Base-by-base conservation (phyloP, 2,888 invertebrate species). In the Callyntrura guangdongensis region DNA sequence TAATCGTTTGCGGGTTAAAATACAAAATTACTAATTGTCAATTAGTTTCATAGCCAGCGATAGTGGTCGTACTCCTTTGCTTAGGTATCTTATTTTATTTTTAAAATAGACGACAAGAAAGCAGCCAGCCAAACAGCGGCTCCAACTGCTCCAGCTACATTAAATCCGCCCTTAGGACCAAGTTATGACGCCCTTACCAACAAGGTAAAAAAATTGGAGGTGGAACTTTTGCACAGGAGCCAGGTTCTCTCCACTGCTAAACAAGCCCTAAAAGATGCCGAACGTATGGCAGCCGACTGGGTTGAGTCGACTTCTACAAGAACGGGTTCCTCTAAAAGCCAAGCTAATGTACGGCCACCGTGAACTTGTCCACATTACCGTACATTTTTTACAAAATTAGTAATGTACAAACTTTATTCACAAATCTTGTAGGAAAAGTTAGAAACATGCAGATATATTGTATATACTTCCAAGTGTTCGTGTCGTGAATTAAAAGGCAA, bases 151-250 rank as follows among this genome's bases (percentile, higher is more conserved):
- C 6, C 36, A 49, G 22, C 2, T 36, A 36, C 36, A 45, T n/a
- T 49, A 47, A 74, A 47, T 79, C 64, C 87, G 17, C n/a, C 49
- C 17, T 25, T 61, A n/a, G 72, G 79, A 69, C 69, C 89, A 12
- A 90, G 61, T 83, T 90, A 85, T 64, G 72, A 90, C 17, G 83
- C 86, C 5, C 56, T 92, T 17, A 56, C 85, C 11, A 61, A 74
- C 14, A 90, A 85, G 86, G 88, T 92, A 14, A 82, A 87, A 36
- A 82, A 79, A 25, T 85, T 92, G 77, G 90, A 92, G 53, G 92
- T 90, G 22, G 92, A 92, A 27, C 77, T 92, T 17, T 27, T 88
- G 22, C 69, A 87, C 25, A 92, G 90, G 20, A 81, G 67, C 59
- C 74, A 85, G 45, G 74, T 92, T 12, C 69, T 92, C 5, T 9